These are phyloP conservation scores for Eupithecia pulchellata DNA, from an alignment of 2,888 invertebrate species.

Conservation along the genomic window DNA sequence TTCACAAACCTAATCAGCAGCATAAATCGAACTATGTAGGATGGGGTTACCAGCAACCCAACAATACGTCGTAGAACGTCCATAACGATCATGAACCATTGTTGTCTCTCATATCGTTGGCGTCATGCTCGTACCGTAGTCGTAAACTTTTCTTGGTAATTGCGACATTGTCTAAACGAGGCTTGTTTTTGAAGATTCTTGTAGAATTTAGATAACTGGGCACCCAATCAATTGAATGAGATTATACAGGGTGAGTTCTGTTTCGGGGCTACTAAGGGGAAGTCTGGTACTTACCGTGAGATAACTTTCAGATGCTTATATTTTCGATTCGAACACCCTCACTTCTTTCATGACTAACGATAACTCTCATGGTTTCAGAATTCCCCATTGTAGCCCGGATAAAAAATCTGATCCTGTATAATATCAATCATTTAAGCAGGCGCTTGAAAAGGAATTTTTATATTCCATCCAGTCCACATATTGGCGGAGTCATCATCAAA, in stretches of 20 bases:
- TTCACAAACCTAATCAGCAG: slow-evolving; percentile 50
- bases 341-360: no score
- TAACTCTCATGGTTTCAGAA: no score
- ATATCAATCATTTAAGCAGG: not conserved
- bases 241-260: no score
- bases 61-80: slow-evolving; percentile 62
- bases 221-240: not conserved
- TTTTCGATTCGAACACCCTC: no score
- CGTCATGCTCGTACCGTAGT: slow-evolving; percentile 46
- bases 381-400: no score
- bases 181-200: not conserved
- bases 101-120: slow-evolving; percentile 53
- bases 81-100: slow-evolving; percentile 64
- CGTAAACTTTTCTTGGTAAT: slow-evolving; percentile 51
- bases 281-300: no score
- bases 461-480: not conserved
- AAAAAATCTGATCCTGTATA: no score
- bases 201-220: not conserved
- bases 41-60: slow-evolving; percentile 47
- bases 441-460: not conserved
- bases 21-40: slow-evolving; percentile 51
- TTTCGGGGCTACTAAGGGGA: no score
- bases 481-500: not conserved
- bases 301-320: no score
- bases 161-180: slow-evolving; percentile 41